Evolutionary conservation across 2,888 invertebrate genomes (phyloP), one percentile per base, ranked within the genome.

Genomic region (Bibio marci): DNA sequence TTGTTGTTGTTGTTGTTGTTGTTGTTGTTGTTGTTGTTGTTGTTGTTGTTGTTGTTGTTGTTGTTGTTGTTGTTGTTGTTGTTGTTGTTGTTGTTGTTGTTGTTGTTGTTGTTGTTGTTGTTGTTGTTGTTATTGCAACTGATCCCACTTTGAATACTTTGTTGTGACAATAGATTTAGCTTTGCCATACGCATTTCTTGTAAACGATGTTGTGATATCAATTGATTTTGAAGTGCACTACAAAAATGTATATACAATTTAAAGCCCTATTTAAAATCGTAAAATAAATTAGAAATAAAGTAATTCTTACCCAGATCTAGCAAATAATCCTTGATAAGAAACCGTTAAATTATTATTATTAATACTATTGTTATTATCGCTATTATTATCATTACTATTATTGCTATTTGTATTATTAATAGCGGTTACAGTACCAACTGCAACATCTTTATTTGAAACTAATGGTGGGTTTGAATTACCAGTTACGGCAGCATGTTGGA

Each of bases 401-500:
- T n/a, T n/a, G n/a, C n/a, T n/a, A n/a, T n/a, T n/a, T n/a, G n/a
- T n/a, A n/a, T n/a, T n/a, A 46, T 69, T 69, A 37, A 76, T 75
- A 33, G 70, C 67, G 11, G 74, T 69, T 44, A 78, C 73, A 44
- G 76, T 67, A 43, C 77, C 76, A 34, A 75, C 65, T 35, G 73
- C 70, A 13, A 69, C 70, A 48, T 70, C 70, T 0, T 65, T 63
- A 3, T 69, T 64, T 48, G 69, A 54, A 33, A 71, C 53, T 45
- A 65, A 61, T 1, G 69, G 64, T 18, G 62, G 60, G 62, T 71
- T 66, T 4, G 70, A 67, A 42, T 67, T 58, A 11, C 70, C 64
- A 49, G 71, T 65, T 28, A 70, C 70, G 28, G 74, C 74, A 38
- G 72, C 71, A 53, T 76, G 74, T 52, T 77, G 75, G 35, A 76